A percentile compares a stretch with the other conserved stretches of the same genome.
These are phyloP conservation scores for Reticulitermes lucifugus DNA, from an alignment of 2,888 invertebrate species.

Conservation along the genomic window DNA sequence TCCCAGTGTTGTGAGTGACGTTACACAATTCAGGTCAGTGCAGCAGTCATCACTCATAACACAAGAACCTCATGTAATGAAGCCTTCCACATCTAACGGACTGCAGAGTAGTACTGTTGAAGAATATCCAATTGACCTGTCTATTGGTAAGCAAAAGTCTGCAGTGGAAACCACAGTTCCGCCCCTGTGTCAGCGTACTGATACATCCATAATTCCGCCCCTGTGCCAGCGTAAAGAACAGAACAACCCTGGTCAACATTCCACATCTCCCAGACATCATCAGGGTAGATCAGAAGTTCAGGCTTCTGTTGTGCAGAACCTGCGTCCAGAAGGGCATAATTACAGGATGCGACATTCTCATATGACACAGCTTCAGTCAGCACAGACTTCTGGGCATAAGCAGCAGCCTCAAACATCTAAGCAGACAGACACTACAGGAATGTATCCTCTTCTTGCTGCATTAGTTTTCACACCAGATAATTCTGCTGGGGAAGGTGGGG, in stretches of 20 bases:
- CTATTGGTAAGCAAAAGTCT: not conserved
- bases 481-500: too few relatives aligned
- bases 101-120: not conserved
- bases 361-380: too few relatives aligned
- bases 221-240: not conserved
- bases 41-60: not conserved
- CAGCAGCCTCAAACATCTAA: too few relatives aligned
- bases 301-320: not conserved
- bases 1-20: too few relatives aligned
- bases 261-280: not conserved
- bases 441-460: too few relatives aligned
- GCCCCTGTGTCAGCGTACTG: not conserved
- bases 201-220: not conserved
- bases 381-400: too few relatives aligned
- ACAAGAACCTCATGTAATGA: not conserved
- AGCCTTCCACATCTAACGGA: too few relatives aligned
- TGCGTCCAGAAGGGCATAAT: not conserved
- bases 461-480: too few relatives aligned
- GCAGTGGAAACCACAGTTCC: not conserved
- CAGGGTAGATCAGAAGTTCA: not conserved
- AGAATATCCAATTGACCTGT: not conserved
- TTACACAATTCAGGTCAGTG: not conserved
- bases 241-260: not conserved
- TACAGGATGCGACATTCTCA: not conserved
- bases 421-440: too few relatives aligned